A percentile compares a stretch with the other conserved stretches of the same genome.
These are phyloP conservation scores for Callosobruchus maculatus DNA, from an alignment of 2,888 invertebrate species.

Conservation along the genomic window DNA sequence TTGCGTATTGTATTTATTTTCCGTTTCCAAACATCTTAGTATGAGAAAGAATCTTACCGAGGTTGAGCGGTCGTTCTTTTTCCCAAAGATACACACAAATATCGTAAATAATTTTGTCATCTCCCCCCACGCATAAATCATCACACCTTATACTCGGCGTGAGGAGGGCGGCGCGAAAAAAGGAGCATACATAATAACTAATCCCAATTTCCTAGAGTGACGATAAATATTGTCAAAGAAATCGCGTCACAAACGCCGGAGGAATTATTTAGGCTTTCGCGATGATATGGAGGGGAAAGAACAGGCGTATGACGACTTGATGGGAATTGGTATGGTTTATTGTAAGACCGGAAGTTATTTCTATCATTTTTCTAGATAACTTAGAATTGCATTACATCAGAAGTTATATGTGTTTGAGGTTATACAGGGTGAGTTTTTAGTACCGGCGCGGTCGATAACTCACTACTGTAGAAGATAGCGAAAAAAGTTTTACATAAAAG, in stretches of 20 bases:
- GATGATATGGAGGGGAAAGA: neutral
- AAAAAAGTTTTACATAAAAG: too few relatives aligned
- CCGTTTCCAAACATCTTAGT: neutral
- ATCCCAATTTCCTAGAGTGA: constrained; percentile 25
- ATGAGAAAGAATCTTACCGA: neutral
- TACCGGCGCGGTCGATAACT: too few relatives aligned
- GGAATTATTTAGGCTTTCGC: neutral
- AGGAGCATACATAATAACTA: constrained; percentile 21
- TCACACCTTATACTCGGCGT: neutral
- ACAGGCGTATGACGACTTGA: neutral
- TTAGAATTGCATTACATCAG: too few relatives aligned
- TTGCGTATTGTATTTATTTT: neutral
- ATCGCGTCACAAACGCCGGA: constrained; percentile 20
- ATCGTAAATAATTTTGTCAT: constrained; percentile 13
- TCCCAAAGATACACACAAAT: neutral
- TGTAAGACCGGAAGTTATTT: too few relatives aligned
- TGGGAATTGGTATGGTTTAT: neutral
- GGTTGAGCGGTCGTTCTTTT: neutral
- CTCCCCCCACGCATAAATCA: constrained; percentile 12
- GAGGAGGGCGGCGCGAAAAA: constrained; percentile 9
- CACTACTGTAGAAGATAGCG: too few relatives aligned
- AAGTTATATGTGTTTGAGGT: too few relatives aligned
- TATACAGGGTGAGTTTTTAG: too few relatives aligned
- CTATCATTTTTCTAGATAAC: too few relatives aligned
- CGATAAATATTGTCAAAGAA: constrained; percentile 23